Conservation (phyloP, 2,888 invertebrate genomes). For the Dasypolia templi region DNA sequence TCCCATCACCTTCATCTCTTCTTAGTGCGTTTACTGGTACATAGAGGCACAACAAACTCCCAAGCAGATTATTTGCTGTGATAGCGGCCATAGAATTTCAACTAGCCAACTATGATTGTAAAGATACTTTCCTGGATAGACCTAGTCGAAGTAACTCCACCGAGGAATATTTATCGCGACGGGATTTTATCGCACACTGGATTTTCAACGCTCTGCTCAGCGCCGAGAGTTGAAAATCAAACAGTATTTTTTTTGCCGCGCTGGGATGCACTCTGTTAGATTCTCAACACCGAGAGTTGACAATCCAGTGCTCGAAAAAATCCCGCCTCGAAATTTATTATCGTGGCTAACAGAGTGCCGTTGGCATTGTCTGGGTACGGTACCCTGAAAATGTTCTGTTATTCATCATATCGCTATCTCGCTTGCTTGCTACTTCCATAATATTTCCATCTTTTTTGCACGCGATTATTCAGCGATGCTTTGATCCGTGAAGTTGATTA, state of each 20-base stretch:
- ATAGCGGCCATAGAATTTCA: neutral
- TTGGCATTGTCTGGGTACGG: neutral
- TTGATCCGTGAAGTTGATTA: constrained; percentile 62
- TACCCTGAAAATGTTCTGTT: constrained; percentile 35
- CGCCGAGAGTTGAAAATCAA: too few relatives aligned
- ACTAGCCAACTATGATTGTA: neutral
- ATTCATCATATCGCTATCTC: constrained; percentile 37
- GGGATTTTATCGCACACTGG: too few relatives aligned
- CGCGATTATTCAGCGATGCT: constrained; percentile 38
- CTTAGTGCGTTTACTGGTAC: too few relatives aligned
- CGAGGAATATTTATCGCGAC: too few relatives aligned
- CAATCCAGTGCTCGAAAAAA: too few relatives aligned
- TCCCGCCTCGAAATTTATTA: too few relatives aligned
- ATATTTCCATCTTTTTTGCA: constrained; percentile 22
- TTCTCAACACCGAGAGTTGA: too few relatives aligned
- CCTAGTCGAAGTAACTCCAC: neutral
- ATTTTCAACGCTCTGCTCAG: too few relatives aligned
- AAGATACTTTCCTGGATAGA: neutral
- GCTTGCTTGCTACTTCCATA: constrained; percentile 6
- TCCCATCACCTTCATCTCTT: too few relatives aligned
- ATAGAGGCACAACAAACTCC: too few relatives aligned
- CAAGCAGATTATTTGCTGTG: neutral
- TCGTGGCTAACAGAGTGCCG: neutral
- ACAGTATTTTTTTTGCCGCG: too few relatives aligned
- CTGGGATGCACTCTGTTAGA: too few relatives aligned